phyloP scores from a whole-genome alignment of 2,797 vertebrate species.

The Leucoraja ocellata region DNA sequence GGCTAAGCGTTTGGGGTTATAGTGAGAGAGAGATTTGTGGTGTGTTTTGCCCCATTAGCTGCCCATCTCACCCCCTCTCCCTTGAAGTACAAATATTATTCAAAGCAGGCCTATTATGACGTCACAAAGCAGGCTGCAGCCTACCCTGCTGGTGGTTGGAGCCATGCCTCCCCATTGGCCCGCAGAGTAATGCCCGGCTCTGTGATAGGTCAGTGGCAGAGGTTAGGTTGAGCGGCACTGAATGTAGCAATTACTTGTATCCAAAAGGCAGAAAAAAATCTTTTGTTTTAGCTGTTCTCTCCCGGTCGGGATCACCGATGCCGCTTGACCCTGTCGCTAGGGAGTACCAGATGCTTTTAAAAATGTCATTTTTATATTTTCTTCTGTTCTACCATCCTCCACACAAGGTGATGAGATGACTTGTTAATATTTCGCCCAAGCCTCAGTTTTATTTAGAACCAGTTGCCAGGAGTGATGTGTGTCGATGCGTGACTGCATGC shows the following conservation, averaged over 20 bases:
- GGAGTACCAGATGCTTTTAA: not conserved
- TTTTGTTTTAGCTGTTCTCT: slow-evolving; percentile 30
- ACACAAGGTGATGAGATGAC: not conserved
- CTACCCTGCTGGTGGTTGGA: slow-evolving; percentile 40
- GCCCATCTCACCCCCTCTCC: not conserved
- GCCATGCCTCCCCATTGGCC: slow-evolving; percentile 22
- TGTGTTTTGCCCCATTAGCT: not conserved
- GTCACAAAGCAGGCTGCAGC: slow-evolving; percentile 40
- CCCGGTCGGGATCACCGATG: not conserved
- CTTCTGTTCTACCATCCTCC: not conserved
- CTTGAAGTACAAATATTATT: slow-evolving; percentile 26
- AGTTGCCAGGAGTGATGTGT: not conserved
- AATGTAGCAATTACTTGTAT: slow-evolving; percentile 32
- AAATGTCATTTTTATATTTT: not conserved
- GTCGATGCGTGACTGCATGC: not conserved
- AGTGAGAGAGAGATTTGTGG: not conserved
- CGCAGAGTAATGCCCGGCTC: not conserved
- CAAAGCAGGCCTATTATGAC: slow-evolving; percentile 39
- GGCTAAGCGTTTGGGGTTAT: not conserved
- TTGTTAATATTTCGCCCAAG: not conserved
- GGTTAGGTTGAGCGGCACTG: slow-evolving; percentile 4
- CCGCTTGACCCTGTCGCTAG: not conserved
- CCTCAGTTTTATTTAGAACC: not conserved
- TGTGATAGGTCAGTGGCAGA: not conserved
- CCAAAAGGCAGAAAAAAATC: not conserved